These are phyloP conservation scores for Phrynocephalus guinanensis DNA, from an alignment of 2,797 vertebrate species.

Conservation along the genomic window DNA sequence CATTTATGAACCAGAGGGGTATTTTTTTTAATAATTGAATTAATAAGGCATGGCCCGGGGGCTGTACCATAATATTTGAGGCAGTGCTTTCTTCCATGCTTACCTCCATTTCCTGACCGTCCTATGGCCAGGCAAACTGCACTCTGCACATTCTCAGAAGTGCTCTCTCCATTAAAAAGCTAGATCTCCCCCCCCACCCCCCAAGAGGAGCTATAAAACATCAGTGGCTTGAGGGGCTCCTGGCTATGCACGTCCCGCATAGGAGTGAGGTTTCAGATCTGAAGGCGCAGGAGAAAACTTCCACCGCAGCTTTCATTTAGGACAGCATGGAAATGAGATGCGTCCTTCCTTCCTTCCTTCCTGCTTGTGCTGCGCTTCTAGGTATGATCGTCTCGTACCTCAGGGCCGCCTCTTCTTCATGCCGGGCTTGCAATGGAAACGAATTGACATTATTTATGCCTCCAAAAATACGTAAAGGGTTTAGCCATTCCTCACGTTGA, in stretches of 20 bases:
- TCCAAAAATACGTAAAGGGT: slow-evolving; percentile 62
- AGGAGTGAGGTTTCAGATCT: too few relatives aligned
- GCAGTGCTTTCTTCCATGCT: neutral
- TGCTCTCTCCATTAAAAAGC: neutral
- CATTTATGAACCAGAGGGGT: too few relatives aligned
- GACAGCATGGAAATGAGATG: too few relatives aligned
- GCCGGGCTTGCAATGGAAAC: slow-evolving; percentile 30
- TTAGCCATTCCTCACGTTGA: slow-evolving; percentile 66
- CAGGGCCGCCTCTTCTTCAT: neutral
- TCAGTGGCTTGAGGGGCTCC: too few relatives aligned
- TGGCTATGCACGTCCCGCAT: too few relatives aligned
- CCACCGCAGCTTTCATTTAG: neutral
- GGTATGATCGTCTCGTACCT: neutral
- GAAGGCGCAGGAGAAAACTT: too few relatives aligned
- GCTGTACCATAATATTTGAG: neutral
- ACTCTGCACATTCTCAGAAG: neutral
- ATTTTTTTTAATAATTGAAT: too few relatives aligned
- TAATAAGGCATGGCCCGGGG: too few relatives aligned
- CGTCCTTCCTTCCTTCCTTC: too few relatives aligned
- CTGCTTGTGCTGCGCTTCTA: neutral
- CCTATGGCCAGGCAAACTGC: too few relatives aligned
- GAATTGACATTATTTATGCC: slow-evolving; percentile 52
- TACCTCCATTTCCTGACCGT: neutral
- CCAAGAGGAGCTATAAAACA: too few relatives aligned
- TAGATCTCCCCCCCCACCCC: neutral